Evolutionary conservation across 2,888 invertebrate species (phyloP).

Genomic region (Synanthedon vespiformis): DNA sequence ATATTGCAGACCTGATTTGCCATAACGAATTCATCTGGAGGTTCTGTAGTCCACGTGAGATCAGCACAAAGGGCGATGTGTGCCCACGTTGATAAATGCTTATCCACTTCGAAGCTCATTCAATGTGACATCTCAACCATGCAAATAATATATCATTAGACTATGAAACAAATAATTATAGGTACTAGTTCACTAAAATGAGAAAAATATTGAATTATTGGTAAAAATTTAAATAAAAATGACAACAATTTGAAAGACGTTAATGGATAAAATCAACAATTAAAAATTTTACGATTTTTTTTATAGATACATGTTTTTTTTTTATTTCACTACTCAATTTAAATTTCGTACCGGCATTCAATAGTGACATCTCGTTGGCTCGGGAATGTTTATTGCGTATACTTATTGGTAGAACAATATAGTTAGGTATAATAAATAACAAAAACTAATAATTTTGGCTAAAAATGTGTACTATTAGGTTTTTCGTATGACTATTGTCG

Average conservation of each 20-base stretch:
- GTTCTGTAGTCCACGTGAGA: constrained; percentile 62
- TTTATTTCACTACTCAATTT: constrained; percentile 60
- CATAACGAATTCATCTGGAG: constrained; percentile 61
- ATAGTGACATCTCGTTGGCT: constrained; percentile 59
- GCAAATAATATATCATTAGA: constrained; percentile 51
- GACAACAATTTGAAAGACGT: constrained; percentile 66
- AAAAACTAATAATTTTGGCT: too few species aligned
- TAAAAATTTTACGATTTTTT: constrained; percentile 65
- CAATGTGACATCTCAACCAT: constrained; percentile 64
- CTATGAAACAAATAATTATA: constrained; percentile 54
- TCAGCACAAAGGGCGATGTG: constrained; percentile 67
- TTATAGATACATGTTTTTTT: constrained; percentile 53
- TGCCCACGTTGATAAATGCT: constrained; percentile 61
- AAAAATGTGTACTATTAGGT: too few species aligned
- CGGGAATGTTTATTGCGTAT: constrained; percentile 6
- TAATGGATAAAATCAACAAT: constrained; percentile 61
- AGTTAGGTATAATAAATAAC: too few species aligned
- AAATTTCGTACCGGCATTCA: constrained; percentile 46
- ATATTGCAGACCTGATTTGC: constrained; percentile 50
- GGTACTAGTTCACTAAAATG: constrained; percentile 48
- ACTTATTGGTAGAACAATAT: too few species aligned
- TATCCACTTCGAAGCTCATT: constrained; percentile 68
- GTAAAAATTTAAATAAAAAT: constrained; percentile 64
- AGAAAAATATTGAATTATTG: constrained; percentile 54
- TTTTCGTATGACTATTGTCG: too few species aligned